Evolutionary conservation across 2,888 invertebrate species (phyloP).

Genomic region (Nemapogon koenigi): DNA sequence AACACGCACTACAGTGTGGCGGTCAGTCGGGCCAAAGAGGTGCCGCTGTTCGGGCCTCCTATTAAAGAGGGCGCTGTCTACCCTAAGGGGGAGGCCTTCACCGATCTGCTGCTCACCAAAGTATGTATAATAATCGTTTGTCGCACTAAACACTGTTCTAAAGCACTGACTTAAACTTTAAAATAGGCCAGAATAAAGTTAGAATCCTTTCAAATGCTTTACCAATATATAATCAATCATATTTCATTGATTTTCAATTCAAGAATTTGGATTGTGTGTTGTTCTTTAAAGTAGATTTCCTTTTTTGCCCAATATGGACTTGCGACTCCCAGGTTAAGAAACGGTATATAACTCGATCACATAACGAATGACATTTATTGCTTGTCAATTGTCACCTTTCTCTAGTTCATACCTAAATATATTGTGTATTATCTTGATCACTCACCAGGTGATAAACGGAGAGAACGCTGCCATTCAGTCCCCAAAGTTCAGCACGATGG

Average conservation of each 20-base stretch:
- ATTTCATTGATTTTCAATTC: no score
- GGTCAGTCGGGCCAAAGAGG: conserved; percentile 87
- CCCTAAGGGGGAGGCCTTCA: conserved; percentile 89
- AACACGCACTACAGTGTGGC: conserved; percentile 86
- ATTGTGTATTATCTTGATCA: no score
- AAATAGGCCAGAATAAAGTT: not conserved
- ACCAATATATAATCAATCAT: no score
- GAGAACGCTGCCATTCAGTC: conserved; percentile 96
- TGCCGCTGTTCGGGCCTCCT: conserved; percentile 95
- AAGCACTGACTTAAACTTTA: no score
- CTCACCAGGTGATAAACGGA: conserved; percentile 83
- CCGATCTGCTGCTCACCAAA: conserved; percentile 94
- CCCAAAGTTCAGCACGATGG: conserved; percentile 97
- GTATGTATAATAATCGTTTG: no score
- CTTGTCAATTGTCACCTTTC: no score
- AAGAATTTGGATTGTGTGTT: not conserved
- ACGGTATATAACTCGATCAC: not conserved
- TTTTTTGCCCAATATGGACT: not conserved
- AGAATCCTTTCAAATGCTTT: not conserved
- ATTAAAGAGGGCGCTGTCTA: conserved; percentile 87
- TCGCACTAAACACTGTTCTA: no score
- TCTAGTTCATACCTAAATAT: no score
- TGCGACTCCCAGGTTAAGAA: not conserved
- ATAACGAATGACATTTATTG: no score
- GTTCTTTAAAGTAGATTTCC: not conserved